Percentiles rank a stretch among this genome's conserved stretches.
Evolutionary conservation across 92 coral and sea anemone species (phyloP).

Genomic region (Paragorgia papillata): DNA sequence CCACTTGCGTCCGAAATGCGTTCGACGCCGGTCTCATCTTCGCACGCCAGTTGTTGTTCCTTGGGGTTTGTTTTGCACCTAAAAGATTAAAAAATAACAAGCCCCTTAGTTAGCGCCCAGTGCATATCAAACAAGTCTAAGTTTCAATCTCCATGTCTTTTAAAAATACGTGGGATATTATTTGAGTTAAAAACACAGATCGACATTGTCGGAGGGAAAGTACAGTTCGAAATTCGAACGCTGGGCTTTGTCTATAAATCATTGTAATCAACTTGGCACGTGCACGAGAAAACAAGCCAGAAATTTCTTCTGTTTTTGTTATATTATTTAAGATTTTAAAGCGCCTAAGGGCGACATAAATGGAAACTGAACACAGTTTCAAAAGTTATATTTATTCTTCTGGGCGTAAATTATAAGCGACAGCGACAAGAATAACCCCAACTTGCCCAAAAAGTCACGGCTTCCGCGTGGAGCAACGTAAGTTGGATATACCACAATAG

Average conservation of each 20-base stretch:
- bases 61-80: conserved; percentile 6
- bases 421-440: background rate
- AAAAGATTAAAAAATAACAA: background rate
- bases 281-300: background rate
- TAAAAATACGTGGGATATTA: no score
- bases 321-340: no score
- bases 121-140: background rate
- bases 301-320: no score
- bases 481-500: background rate
- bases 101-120: background rate
- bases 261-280: conserved; percentile 8
- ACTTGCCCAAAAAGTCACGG: background rate
- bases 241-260: no score
- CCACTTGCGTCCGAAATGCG: conserved; percentile 84
- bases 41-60: conserved; percentile 52
- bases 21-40: conserved; percentile 93
- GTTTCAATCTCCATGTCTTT: no score
- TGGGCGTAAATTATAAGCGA: background rate
- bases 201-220: no score
- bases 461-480: background rate
- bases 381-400: background rate
- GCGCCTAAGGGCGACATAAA: no score
- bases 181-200: no score
- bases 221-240: conserved; percentile 5
- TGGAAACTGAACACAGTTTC: no score